Evolutionary conservation across 2,888 invertebrate species (phyloP), one percentile per base, ranked within the genome.

Genomic region (Mesochorus sp.): DNA sequence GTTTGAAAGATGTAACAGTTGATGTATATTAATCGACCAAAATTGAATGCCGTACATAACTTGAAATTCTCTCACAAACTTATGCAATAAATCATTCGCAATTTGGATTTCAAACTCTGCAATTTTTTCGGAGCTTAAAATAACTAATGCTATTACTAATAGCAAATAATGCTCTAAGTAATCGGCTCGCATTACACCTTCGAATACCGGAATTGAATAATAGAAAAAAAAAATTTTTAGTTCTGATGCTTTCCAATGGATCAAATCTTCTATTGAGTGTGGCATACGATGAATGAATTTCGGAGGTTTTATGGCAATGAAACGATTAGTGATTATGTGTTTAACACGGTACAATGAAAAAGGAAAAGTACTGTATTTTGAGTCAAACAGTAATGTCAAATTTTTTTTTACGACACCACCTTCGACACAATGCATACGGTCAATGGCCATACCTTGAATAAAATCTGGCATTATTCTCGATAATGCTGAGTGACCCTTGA

Each of bases 201-300:
- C 17, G 1, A 81, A 47, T 49, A 66, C 61, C 26, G 77, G 74
- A 21, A 80, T 8, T 24, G 77, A 80, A 47, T 79, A 82, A 70
- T 80, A 76, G 70, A 76, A 80, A 14, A 75, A 68, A 59, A 44
- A 80, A 17, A 26, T 61, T 68, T 78, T 81, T 1, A 79, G 62
- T 74, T 83, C 81, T 0, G 76, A 80, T n/a, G 83, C 83, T 78
- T 83, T 81, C 81, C 76, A 83, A 39, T 80, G 76, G 8, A 70
- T 8, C 21, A 80, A 62, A 14, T 75, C 73, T 51, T 77, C 42
- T 17, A 79, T 39, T 31, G 49, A 39, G 1, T 72, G 77, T 3
- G 80, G 80, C 76, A 82, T 72, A 14, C 80, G 62, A 47, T 81
- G 80, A 0, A 80, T 59, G 37, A 79, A 80, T 70, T 79, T 79